Percentiles rank a stretch among this genome's conserved stretches.
Evolutionary conservation across 2,888 invertebrate species (phyloP).

Genomic region (Scaptomyza tumidula): DNA sequence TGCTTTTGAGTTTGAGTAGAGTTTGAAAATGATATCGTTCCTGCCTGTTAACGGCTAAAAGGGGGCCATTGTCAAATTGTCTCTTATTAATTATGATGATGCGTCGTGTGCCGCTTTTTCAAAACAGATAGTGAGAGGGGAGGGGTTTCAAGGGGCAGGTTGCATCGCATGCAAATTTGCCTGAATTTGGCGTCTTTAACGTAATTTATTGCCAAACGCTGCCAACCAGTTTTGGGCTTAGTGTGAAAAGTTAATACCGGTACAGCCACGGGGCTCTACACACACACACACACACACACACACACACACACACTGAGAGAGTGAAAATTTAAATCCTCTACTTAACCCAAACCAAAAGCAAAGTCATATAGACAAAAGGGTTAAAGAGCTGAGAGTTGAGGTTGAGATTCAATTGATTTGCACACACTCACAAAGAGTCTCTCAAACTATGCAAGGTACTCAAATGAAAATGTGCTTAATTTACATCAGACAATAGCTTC

Average conservation of each 20-base stretch:
- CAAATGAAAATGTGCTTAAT: conserved; percentile 71
- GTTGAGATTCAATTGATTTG: conserved; percentile 69
- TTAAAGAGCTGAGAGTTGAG: conserved; percentile 8
- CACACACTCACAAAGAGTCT: conserved; percentile 27
- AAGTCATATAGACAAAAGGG: conserved; percentile 17
- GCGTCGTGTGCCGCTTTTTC: conserved; percentile 62
- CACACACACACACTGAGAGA: conserved; percentile 21
- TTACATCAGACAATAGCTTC: conserved; percentile 69
- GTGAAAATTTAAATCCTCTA: conserved; percentile 51
- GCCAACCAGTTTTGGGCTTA: conserved; percentile 47
- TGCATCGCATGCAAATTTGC: conserved; percentile 69
- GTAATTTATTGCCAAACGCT: conserved; percentile 67
- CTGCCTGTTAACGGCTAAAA: conserved; percentile 77
- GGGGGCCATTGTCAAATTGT: conserved; percentile 81
- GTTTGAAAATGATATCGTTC: conserved; percentile 71
- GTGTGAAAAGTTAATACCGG: conserved; percentile 73
- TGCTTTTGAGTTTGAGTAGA: conserved; percentile 46
- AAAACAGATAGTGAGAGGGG: not conserved
- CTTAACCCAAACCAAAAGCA: conserved; percentile 29
- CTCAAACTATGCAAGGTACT: conserved; percentile 67
- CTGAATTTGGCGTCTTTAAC: conserved; percentile 75
- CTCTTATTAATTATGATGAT: conserved; percentile 82
- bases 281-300: conserved; percentile 21
- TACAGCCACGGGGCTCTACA: conserved; percentile 33
- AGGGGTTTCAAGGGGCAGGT: conserved; percentile 1